These are phyloP conservation scores for Leptopterna dolabrata DNA, from an alignment of 2,888 invertebrate species.

Conservation along the genomic window DNA sequence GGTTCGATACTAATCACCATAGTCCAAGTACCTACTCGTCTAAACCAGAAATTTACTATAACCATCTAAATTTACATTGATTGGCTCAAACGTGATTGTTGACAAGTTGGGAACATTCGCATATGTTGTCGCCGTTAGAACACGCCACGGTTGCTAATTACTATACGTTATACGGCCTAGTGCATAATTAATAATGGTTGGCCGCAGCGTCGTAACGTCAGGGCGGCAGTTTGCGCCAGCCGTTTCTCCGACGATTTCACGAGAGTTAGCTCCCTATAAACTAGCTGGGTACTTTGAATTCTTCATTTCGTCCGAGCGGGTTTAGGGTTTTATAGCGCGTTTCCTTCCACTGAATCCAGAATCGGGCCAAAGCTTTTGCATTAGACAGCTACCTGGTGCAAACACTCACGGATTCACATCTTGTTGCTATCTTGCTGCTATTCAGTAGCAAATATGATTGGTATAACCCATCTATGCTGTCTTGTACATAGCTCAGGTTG, in stretches of 20 bases:
- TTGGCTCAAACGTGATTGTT: background rate
- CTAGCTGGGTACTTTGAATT: background rate
- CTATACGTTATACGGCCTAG: background rate
- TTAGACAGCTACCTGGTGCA: too few relatives aligned
- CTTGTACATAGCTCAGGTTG: too few relatives aligned
- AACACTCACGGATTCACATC: too few relatives aligned
- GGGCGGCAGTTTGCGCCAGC: background rate
- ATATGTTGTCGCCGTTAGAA: background rate
- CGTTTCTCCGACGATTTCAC: background rate
- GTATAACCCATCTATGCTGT: too few relatives aligned
- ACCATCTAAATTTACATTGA: too few relatives aligned
- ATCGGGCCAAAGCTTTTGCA: too few relatives aligned
- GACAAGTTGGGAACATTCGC: background rate
- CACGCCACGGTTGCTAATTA: background rate
- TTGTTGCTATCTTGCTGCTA: too few relatives aligned
- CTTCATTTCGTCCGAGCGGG: background rate
- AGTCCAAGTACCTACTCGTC: too few relatives aligned
- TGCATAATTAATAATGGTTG: background rate
- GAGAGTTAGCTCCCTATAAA: background rate
- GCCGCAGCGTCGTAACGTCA: background rate
- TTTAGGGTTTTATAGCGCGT: background rate
- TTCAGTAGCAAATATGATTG: too few relatives aligned
- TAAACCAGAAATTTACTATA: too few relatives aligned
- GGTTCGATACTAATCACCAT: too few relatives aligned
- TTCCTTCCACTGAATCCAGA: too few relatives aligned